phyloP scores from a whole-genome alignment of 2,888 invertebrate genomes.

The Sarcophaga variegata region DNA sequence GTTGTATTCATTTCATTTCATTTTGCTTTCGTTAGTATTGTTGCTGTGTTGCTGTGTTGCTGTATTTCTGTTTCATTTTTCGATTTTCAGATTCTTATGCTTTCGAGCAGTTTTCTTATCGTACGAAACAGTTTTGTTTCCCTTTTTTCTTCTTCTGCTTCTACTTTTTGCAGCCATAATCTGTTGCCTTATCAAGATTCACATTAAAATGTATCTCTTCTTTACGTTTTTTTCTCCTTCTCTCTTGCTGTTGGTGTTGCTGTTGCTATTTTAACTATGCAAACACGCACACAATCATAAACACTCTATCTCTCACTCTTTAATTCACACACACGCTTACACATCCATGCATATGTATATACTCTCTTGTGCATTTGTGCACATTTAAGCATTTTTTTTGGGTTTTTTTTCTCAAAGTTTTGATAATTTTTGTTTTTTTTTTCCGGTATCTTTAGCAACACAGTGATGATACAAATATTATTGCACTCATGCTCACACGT shows the following conservation, averaged over 20 bases:
- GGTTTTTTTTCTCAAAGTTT: slow-evolving; percentile 3
- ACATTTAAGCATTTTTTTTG: slow-evolving; percentile 63
- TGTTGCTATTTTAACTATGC: slow-evolving; percentile 40
- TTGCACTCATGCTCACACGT: not conserved
- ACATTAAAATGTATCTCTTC: slow-evolving; percentile 81
- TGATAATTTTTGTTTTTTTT: not conserved
- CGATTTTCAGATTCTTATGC: slow-evolving; percentile 69
- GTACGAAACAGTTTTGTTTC: slow-evolving; percentile 76
- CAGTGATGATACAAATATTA: slow-evolving; percentile 4
- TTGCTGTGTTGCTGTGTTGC: slow-evolving; percentile 2
- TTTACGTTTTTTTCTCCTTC: slow-evolving; percentile 65
- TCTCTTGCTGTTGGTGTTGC: slow-evolving; percentile 8
- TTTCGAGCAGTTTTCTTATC: slow-evolving; percentile 68
- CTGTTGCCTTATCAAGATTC: slow-evolving; percentile 80
- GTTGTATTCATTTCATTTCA: not conserved
- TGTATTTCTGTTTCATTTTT: slow-evolving; percentile 57
- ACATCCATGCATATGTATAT: too few relatives aligned
- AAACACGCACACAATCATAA: slow-evolving; percentile 50
- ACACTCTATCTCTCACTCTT: slow-evolving; percentile 38
- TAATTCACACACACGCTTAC: slow-evolving; percentile 30
- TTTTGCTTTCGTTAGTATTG: slow-evolving; percentile 11
- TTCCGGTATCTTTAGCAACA: not conserved
- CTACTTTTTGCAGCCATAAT: slow-evolving; percentile 72
- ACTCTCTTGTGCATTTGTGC: slow-evolving; percentile 17
- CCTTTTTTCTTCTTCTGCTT: slow-evolving; percentile 68